A percentile compares a stretch with the other conserved stretches of the same genome.
These are phyloP conservation scores for Anguilla anguilla DNA, from an alignment of 2,797 vertebrate species.

Conservation along the genomic window DNA sequence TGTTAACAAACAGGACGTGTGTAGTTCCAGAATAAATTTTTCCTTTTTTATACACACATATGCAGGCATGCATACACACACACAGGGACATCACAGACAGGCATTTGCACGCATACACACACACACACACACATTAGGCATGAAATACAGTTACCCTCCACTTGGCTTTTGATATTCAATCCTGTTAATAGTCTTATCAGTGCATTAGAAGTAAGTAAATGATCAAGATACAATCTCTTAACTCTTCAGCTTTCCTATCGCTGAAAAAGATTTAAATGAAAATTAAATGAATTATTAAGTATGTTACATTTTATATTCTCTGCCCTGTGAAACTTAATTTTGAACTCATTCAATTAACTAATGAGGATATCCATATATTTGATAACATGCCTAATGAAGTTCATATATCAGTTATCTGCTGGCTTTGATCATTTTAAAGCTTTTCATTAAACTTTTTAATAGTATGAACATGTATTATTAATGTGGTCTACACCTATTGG, in stretches of 20 bases:
- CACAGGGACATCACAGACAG: constrained; percentile 35
- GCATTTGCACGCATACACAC: constrained; percentile 28
- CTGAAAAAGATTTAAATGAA: constrained; percentile 56
- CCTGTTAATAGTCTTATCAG: constrained; percentile 47
- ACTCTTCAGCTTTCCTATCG: constrained; percentile 46
- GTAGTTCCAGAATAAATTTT: constrained; percentile 60
- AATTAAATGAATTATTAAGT: constrained; percentile 44
- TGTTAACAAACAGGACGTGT: constrained; percentile 58
- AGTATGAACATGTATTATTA: not conserved
- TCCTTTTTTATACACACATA: constrained; percentile 46
- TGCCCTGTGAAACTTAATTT: constrained; percentile 45
- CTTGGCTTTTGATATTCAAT: constrained; percentile 22
- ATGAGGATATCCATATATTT: constrained; percentile 50
- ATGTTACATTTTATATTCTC: constrained; percentile 14
- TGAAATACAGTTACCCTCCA: constrained; percentile 6
- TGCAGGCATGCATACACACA: constrained; percentile 44
- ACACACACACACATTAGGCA: not conserved
- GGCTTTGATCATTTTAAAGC: not conserved
- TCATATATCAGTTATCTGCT: not conserved
- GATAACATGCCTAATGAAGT: not conserved
- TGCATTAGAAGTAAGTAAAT: constrained; percentile 44
- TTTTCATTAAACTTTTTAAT: not conserved
- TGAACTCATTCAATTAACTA: constrained; percentile 66
- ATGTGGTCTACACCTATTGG: not conserved
- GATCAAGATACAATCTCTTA: constrained; percentile 54